Evolutionary conservation across 2,888 invertebrate genomes (phyloP).

Genomic region (Rhaphigaster nebulosa): DNA sequence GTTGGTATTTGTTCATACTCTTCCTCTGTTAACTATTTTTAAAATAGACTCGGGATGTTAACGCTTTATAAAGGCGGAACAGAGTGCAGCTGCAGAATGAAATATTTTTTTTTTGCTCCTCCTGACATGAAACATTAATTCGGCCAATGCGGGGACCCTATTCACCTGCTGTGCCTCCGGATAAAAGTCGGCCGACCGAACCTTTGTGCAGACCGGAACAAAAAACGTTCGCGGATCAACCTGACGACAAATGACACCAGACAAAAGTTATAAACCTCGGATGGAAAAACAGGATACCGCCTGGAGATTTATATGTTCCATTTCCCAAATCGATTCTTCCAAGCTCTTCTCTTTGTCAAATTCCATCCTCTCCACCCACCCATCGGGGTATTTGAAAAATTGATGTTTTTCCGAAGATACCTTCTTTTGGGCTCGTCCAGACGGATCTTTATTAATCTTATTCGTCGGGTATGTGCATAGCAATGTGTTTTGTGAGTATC

Average conservation of each 20-base stretch:
- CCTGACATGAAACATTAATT: not conserved
- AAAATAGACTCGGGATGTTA: not conserved
- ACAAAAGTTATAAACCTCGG: conserved; percentile 41
- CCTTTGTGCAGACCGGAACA: not conserved
- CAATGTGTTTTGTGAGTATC: not conserved
- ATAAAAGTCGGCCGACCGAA: not conserved
- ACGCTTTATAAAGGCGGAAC: not conserved
- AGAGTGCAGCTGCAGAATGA: not conserved
- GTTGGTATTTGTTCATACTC: too few species aligned
- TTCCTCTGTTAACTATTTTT: too few species aligned
- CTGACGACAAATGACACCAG: conserved; percentile 28
- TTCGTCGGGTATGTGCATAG: not conserved
- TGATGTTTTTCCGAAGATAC: conserved; percentile 4
- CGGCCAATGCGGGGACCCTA: not conserved
- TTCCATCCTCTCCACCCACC: not conserved
- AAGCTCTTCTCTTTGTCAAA: conserved; percentile 27
- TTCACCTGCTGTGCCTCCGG: not conserved
- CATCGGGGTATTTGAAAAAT: conserved; percentile 8
- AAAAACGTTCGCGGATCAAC: conserved; percentile 32
- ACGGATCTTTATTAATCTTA: not conserved
- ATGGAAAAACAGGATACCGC: conserved; percentile 36
- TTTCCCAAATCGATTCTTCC: conserved; percentile 45
- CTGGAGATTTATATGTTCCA: conserved; percentile 31
- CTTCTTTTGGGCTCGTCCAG: not conserved
- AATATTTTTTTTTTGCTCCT: not conserved